A percentile compares a stretch with the other conserved stretches of the same genome.
phyloP scores from a whole-genome alignment of 2,888 invertebrate species.

The Falcaria lacertinaria region DNA sequence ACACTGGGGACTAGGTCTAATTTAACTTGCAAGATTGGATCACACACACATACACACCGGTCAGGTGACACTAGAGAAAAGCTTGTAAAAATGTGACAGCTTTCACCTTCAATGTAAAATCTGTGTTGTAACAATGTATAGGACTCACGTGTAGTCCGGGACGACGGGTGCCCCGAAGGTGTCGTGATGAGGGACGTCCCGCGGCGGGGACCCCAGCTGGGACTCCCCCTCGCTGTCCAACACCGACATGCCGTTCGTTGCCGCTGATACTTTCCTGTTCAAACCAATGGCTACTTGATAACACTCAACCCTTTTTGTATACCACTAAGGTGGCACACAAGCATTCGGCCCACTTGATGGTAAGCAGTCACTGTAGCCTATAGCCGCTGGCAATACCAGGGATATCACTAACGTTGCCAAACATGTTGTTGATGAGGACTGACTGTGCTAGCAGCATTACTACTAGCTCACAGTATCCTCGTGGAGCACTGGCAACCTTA shows the following conservation, averaged over 20 bases:
- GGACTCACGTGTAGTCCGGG: slow-evolving; percentile 80
- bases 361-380: not conserved
- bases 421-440: no score
- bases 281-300: no score
- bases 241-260: slow-evolving; percentile 53
- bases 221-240: slow-evolving; percentile 65
- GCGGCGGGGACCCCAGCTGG: slow-evolving; percentile 62
- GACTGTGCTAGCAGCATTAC: no score
- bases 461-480: no score
- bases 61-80: no score
- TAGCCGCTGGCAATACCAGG: not conserved
- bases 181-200: slow-evolving; percentile 43
- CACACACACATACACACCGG: no score
- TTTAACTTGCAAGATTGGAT: no score
- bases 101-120: no score
- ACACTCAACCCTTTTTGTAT: no score
- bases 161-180: slow-evolving; percentile 71
- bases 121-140: not conserved
- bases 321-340: not conserved
- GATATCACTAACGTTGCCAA: not conserved
- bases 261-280: slow-evolving; percentile 53
- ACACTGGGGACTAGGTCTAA: no score
- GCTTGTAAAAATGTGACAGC: no score
- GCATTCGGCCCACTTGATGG: not conserved
- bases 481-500: no score